Evolutionary conservation across 2,113 vertebrate species (phyloP).

Genomic region (Nerophis ophidion): DNA sequence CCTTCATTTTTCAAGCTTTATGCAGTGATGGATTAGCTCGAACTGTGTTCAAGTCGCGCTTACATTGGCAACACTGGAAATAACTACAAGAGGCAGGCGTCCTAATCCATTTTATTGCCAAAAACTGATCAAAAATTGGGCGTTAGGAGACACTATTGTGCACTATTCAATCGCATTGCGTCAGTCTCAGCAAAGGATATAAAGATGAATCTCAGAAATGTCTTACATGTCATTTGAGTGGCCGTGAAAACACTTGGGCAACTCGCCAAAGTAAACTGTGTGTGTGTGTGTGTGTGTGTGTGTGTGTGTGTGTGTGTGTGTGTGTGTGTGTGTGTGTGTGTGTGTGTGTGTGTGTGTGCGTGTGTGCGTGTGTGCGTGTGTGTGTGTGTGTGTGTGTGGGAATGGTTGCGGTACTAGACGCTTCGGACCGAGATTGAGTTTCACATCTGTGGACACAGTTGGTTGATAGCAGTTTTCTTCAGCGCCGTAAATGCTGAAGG

Average conservation of each 20-base stretch:
- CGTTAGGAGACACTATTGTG: background rate
- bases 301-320: background rate
- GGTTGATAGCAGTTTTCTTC: constrained; percentile 3
- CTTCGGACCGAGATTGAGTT: background rate
- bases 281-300: background rate
- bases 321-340: constrained; percentile 1
- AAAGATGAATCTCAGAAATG: background rate
- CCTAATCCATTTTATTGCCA: background rate
- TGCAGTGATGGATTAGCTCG: background rate
- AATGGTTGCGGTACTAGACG: background rate
- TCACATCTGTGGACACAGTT: background rate
- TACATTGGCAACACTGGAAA: background rate
- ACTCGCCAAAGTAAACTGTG: background rate
- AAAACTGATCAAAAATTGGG: background rate
- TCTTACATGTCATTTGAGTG: constrained; percentile 7
- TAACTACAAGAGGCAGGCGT: background rate
- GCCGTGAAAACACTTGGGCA: constrained; percentile 8
- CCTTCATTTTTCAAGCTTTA: background rate
- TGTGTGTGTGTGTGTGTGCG: background rate
- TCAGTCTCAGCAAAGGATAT: background rate
- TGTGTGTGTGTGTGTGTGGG: background rate
- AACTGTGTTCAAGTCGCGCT: background rate
- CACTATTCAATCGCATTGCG: background rate
- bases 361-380: background rate
- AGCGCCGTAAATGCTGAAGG: constrained; percentile 8